Conservation (phyloP, 2,113 vertebrate genomes). For the Coptodon rendalli region DNA sequence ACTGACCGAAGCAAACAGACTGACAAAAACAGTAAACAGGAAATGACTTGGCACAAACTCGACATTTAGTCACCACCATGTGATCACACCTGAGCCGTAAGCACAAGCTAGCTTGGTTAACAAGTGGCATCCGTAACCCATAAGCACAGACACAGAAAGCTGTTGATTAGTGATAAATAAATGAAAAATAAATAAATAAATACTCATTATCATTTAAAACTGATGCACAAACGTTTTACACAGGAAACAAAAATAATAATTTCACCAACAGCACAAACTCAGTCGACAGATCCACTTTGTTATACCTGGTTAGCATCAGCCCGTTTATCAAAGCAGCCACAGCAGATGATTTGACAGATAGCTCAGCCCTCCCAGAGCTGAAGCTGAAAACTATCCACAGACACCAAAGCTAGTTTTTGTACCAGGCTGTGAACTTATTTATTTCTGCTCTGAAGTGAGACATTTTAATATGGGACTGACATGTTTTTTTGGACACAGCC, state of each 20-base stretch:
- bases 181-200: rapidly evolving
- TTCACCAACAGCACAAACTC: neutral
- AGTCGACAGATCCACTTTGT: neutral
- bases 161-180: neutral
- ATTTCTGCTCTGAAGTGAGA: neutral
- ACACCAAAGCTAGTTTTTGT: neutral
- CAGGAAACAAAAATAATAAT: neutral
- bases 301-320: neutral
- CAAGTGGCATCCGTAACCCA: rapidly evolving
- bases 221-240: rapidly evolving
- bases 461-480: neutral
- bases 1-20: neutral
- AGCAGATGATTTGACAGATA: neutral
- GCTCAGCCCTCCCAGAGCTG: neutral
- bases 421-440: neutral
- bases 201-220: neutral
- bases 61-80: neutral
- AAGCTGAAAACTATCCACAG: neutral
- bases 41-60: neutral
- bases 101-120: neutral
- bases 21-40: neutral
- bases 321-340: neutral
- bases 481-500: neutral
- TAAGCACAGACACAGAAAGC: neutral
- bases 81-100: neutral